Evolutionary conservation across 2,113 vertebrate genomes (phyloP).

Genomic region (Lethenteron camtschaticum): DNA sequence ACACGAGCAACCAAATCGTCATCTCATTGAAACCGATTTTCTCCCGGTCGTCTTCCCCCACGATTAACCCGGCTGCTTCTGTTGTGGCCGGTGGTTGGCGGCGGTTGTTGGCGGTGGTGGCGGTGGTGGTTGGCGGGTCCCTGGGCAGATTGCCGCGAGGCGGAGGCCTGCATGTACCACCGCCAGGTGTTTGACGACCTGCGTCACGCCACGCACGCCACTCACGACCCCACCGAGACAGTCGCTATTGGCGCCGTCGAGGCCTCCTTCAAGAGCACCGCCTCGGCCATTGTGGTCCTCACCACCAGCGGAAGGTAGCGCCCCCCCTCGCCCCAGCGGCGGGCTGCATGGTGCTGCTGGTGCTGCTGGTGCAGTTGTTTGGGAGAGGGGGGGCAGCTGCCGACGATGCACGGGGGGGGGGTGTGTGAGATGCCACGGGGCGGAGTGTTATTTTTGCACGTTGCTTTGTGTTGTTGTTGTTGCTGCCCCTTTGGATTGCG

Average conservation of each 20-base stretch:
- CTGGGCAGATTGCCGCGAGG: constrained; percentile 37
- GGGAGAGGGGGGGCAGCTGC: too few species aligned
- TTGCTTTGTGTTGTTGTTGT: too few species aligned
- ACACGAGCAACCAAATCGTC: too few species aligned
- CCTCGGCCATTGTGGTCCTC: constrained; percentile 75
- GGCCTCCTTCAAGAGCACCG: constrained; percentile 90
- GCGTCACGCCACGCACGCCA: constrained; percentile 27
- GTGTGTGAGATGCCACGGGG: too few species aligned
- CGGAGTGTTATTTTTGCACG: too few species aligned
- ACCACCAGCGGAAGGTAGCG: constrained; percentile 96
- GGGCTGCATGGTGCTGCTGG: too few species aligned
- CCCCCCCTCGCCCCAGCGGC: not conserved
- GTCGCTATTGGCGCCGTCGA: constrained; percentile 84
- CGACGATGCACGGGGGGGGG: too few species aligned
- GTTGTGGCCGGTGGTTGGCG: not conserved
- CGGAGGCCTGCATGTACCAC: constrained; percentile 22
- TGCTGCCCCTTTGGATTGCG: too few species aligned
- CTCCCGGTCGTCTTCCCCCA: too few species aligned
- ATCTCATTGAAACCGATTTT: too few species aligned
- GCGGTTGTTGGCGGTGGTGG: not conserved
- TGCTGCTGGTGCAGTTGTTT: too few species aligned
- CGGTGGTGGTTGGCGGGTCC: constrained; percentile 2
- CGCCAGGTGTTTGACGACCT: constrained; percentile 48
- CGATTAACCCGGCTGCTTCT: too few species aligned
- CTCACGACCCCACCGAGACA: constrained; percentile 57